Evolutionary conservation across 2,113 vertebrate species (phyloP).

Genomic region (Rhineura floridana): DNA sequence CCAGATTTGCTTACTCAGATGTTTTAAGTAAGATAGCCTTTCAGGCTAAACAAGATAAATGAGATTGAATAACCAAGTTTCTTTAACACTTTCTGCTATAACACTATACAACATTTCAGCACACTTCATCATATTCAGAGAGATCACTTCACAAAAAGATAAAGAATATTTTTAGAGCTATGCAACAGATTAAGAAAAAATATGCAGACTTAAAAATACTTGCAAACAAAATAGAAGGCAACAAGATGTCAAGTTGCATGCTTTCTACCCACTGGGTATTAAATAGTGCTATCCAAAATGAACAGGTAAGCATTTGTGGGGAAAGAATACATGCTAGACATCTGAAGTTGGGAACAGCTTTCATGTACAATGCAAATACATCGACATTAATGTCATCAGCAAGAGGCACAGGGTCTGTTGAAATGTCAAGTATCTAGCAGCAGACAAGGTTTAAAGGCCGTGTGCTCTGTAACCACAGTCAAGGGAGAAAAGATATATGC

Average conservation of each 20-base stretch:
- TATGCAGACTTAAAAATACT: background rate
- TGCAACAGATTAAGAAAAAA: background rate
- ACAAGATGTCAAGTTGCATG: background rate
- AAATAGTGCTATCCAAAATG: background rate
- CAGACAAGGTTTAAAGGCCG: background rate
- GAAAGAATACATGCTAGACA: background rate
- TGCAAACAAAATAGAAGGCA: background rate
- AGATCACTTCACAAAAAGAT: background rate
- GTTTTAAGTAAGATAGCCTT: constrained; percentile 18
- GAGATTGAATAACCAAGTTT: background rate
- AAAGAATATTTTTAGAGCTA: background rate
- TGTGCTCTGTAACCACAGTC: background rate
- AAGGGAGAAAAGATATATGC: background rate
- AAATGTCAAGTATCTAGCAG: background rate
- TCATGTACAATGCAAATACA: background rate
- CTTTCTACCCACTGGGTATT: background rate
- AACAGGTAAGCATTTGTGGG: background rate
- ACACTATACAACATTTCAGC: background rate
- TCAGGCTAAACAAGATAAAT: constrained; percentile 29
- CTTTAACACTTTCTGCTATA: background rate
- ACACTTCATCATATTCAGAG: background rate
- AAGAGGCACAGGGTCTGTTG: background rate
- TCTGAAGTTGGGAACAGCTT: background rate
- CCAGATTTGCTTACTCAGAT: constrained; percentile 13
- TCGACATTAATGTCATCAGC: background rate